phyloP scores from a whole-genome alignment of 2,888 invertebrate genomes.

The Steinernema hermaphroditum region DNA sequence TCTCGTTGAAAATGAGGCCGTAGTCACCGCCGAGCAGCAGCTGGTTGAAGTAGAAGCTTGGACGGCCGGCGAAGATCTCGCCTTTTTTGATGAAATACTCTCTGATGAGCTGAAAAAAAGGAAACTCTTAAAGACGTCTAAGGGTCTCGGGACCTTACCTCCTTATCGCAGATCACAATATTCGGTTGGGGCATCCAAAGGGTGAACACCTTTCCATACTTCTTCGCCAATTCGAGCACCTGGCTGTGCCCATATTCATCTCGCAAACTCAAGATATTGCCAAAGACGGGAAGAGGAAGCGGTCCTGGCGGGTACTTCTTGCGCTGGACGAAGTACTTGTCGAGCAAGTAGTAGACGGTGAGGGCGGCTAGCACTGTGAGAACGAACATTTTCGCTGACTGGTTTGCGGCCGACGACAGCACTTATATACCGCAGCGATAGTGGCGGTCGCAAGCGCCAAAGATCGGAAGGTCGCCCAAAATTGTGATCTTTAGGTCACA shows the following conservation, averaged over 20 bases:
- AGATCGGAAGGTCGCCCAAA: no score
- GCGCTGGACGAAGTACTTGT: background rate
- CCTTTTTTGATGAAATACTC: conserved; percentile 5
- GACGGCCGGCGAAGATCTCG: background rate
- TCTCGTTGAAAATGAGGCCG: conserved; percentile 15
- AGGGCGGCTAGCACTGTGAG: background rate
- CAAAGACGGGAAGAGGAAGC: background rate
- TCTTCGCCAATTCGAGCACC: background rate
- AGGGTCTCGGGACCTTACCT: background rate
- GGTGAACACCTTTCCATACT: conserved; percentile 16
- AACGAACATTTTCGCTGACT: background rate
- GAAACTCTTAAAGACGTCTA: no score
- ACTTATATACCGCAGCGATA: no score
- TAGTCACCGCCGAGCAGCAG: background rate
- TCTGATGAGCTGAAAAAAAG: background rate
- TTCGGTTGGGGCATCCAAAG: background rate
- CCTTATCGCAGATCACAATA: background rate
- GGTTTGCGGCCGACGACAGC: no score
- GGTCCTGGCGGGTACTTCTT: background rate
- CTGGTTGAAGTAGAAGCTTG: background rate
- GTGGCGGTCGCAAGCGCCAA: no score
- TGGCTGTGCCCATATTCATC: background rate
- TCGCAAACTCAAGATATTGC: background rate
- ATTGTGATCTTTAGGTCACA: no score
- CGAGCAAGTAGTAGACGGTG: background rate